Evolutionary conservation across 2,797 vertebrate species (phyloP), one percentile per base, ranked within the genome.

Genomic region (Nyctalus aviator): DNA sequence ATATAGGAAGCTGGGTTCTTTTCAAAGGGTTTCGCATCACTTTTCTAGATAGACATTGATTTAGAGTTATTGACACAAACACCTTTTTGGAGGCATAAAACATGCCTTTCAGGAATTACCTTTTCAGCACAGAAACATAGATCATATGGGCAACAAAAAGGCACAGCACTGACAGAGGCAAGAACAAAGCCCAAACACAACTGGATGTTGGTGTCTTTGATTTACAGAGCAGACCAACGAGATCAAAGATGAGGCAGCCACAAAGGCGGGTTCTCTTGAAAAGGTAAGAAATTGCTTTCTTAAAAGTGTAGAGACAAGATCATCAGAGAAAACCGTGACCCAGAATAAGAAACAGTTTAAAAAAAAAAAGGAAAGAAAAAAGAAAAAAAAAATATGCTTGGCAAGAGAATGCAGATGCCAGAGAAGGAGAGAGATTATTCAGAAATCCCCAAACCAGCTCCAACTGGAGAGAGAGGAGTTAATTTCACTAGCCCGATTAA

Each of bases 191-290:
- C 84, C 7, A 27, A 93, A 85, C 75, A 69, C 95, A 96, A 96
- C 84, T 96, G 94, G 44, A 84, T 91, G 59, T 92, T 94, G 93
- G 90, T 97, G 57, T 96, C 96, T 98, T 98, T 92, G 64, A 97
- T 98, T 98, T 98, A 84, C 97, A 98, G 98, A 37, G 46, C 35
- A 55, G 85, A 73, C 59, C 89, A 92, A 41, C 68, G 84, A 90
- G 94, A 97, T 97, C 5, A 95, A 97, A 97, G 90, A 68, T 84
- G 75, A 62, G 96, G 77, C n/a, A 81, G 90, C 81, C 23, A 72
- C 4, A 94, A 72, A 92, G 73, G 11, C 15, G 84, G 90, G 44
- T 84, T 84, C 95, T 90, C 53, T 32, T 95, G 92, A 96, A 94
- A 97, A 97, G 95, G 97, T 97, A 66, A 84, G 88, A 73, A 87